phyloP scores from a whole-genome alignment of 2,113 vertebrate species.

The Charadrius vociferus region DNA sequence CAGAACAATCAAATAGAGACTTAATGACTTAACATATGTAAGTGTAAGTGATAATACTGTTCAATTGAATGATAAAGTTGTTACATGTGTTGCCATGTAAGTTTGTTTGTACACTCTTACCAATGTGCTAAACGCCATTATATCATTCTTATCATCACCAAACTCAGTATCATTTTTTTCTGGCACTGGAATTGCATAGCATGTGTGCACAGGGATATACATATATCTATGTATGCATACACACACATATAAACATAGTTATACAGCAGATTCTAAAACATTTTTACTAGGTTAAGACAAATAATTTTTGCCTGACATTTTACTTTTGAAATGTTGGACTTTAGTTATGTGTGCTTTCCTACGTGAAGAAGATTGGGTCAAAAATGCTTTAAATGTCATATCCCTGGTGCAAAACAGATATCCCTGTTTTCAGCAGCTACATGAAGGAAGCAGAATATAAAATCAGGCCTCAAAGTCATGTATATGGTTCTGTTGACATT shows the following conservation, averaged over 20 bases:
- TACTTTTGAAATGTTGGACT: neutral
- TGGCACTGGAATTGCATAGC: neutral
- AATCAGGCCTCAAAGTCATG: conserved; percentile 29
- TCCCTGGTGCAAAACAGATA: conserved; percentile 52
- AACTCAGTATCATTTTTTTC: neutral
- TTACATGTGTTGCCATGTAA: neutral
- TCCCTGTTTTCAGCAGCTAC: conserved; percentile 33
- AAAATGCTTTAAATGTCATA: conserved; percentile 53
- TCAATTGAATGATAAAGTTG: neutral
- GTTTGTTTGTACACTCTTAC: neutral
- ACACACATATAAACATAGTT: neutral
- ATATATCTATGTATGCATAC: neutral
- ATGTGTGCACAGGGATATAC: neutral
- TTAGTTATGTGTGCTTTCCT: conserved; percentile 2
- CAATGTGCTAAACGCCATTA: neutral
- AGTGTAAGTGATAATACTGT: neutral
- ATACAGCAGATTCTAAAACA: neutral
- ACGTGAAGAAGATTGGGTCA: conserved; percentile 40
- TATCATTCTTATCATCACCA: neutral
- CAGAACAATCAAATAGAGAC: neutral
- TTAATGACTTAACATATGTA: neutral
- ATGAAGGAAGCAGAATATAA: conserved; percentile 37
- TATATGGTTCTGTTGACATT: conserved; percentile 39
- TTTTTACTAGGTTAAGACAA: neutral
- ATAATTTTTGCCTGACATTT: conserved; percentile 32